Evolutionary conservation across 2,888 invertebrate genomes (phyloP).

Genomic region (Bellardia bayeri): DNA sequence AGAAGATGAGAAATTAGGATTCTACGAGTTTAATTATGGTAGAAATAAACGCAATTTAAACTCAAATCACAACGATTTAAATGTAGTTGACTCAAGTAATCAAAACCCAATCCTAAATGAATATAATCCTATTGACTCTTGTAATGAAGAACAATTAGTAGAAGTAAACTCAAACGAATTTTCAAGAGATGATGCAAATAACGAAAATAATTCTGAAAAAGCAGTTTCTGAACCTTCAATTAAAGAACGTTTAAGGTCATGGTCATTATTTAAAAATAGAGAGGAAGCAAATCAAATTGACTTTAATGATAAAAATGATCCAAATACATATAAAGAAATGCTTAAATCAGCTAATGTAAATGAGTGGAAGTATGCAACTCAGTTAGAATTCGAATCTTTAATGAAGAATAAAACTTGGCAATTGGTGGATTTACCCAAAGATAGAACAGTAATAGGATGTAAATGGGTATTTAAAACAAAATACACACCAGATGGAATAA

Average conservation of each 20-base stretch:
- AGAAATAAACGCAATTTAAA: no score
- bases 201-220: neutral
- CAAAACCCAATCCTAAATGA: no score
- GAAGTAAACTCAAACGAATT: no score
- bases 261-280: neutral
- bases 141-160: no score
- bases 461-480: neutral
- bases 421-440: slow-evolving; percentile 8
- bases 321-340: neutral
- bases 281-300: neutral
- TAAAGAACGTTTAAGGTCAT: neutral
- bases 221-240: neutral
- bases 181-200: neutral
- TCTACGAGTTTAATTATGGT: no score
- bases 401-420: slow-evolving; percentile 5
- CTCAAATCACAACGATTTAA: no score
- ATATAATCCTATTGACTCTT: neutral
- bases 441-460: neutral
- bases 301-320: neutral
- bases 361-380: neutral
- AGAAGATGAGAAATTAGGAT: no score
- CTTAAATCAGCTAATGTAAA: neutral
- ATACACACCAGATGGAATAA: no score
- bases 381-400: neutral
- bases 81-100: no score